phyloP scores from a whole-genome alignment of 2,888 invertebrate genomes.

The Zaprionus obscuricornis region DNA sequence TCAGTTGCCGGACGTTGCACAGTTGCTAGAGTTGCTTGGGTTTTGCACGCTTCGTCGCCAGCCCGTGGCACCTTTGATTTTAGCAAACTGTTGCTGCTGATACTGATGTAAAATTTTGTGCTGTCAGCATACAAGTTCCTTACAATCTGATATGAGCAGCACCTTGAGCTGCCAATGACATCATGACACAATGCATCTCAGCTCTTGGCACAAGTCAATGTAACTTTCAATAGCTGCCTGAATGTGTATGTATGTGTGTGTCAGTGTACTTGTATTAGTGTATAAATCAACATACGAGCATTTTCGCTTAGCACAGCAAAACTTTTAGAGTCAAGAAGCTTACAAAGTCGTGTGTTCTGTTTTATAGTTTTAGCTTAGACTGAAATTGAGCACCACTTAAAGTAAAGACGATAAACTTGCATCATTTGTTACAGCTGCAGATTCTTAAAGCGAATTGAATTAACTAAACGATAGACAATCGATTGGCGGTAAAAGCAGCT shows the following conservation, averaged over 20 bases:
- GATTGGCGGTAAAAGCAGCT: too few relatives aligned
- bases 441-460: too few relatives aligned
- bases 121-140: constrained; percentile 9
- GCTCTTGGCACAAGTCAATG: constrained; percentile 28
- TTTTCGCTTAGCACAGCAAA: constrained; percentile 35
- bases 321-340: constrained; percentile 32
- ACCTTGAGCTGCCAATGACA: constrained; percentile 38
- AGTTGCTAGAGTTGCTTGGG: too few relatives aligned
- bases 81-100: too few relatives aligned
- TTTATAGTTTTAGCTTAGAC: background rate
- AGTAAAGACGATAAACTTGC: constrained; percentile 3
- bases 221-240: constrained; percentile 16
- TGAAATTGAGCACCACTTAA: background rate
- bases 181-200: constrained; percentile 15
- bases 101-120: too few relatives aligned
- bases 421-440: constrained; percentile 13
- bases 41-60: too few relatives aligned
- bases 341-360: constrained; percentile 38
- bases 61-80: background rate
- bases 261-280: too few relatives aligned
- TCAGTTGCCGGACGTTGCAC: constrained; percentile 4
- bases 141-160: background rate
- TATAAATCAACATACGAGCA: constrained; percentile 45
- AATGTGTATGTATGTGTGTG: too few relatives aligned
- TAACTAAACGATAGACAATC: too few relatives aligned